These are phyloP conservation scores for Anguilla japonica DNA, from an alignment of 2,113 vertebrate species.

Conservation along the genomic window DNA sequence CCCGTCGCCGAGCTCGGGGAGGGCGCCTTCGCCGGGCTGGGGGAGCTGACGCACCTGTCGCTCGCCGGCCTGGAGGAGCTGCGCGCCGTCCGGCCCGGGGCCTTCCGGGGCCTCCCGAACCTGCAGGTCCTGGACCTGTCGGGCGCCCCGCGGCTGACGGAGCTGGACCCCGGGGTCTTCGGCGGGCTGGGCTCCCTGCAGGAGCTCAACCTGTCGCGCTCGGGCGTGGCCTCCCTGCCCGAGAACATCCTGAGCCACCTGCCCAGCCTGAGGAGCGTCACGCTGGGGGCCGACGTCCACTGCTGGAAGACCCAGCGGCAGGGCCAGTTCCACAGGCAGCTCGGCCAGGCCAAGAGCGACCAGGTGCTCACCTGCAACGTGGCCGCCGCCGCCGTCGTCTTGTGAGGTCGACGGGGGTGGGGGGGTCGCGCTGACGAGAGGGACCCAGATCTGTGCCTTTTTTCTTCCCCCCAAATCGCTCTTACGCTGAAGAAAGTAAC, in stretches of 20 bases:
- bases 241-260: slow-evolving; percentile 75
- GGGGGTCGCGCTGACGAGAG: background rate
- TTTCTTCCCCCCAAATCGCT: slow-evolving; percentile 13
- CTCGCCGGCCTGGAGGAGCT: slow-evolving; percentile 75
- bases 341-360: slow-evolving; percentile 72
- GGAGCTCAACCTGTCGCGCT: slow-evolving; percentile 85
- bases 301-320: slow-evolving; percentile 87
- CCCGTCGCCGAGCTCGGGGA: slow-evolving; percentile 70
- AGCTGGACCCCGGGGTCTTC: slow-evolving; percentile 72
- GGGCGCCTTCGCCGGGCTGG: slow-evolving; percentile 73
- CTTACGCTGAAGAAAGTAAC: slow-evolving; percentile 39
- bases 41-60: slow-evolving; percentile 82
- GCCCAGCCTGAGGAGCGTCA: slow-evolving; percentile 84
- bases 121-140: slow-evolving; percentile 91
- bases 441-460: slow-evolving; percentile 49
- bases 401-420: slow-evolving; percentile 44
- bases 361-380: slow-evolving; percentile 78
- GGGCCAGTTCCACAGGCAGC: slow-evolving; percentile 83
- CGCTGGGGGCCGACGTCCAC: slow-evolving; percentile 68
- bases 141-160: slow-evolving; percentile 74
- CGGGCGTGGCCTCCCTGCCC: slow-evolving; percentile 72
- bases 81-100: slow-evolving; percentile 63
- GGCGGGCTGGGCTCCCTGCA: slow-evolving; percentile 80
- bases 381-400: slow-evolving; percentile 44
- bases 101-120: slow-evolving; percentile 77